Evolutionary conservation across 2,888 invertebrate species (phyloP).

Genomic region (Meghimatium bilineatum): DNA sequence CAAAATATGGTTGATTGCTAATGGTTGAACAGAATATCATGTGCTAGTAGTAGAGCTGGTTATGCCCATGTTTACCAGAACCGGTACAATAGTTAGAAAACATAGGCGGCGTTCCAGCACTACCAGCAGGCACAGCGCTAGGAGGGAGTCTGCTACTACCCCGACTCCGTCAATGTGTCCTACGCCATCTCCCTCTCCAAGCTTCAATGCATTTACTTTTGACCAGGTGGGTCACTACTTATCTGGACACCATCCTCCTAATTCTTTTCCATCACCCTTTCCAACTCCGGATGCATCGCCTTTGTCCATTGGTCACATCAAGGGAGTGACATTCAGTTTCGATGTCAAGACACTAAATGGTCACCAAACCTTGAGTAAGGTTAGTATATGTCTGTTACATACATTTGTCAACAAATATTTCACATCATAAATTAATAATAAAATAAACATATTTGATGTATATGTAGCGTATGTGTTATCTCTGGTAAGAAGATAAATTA

Average conservation of each 20-base stretch:
- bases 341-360: constrained; percentile 18
- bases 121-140: constrained; percentile 44
- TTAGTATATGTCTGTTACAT: not conserved
- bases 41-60: too few species aligned
- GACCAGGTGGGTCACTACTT: constrained; percentile 22
- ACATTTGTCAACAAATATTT: too few species aligned
- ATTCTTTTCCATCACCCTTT: constrained; percentile 23
- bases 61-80: constrained; percentile 52
- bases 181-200: constrained; percentile 31
- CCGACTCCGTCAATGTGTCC: constrained; percentile 35
- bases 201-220: not conserved
- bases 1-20: too few species aligned
- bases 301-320: constrained; percentile 1
- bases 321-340: constrained; percentile 34
- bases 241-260: constrained; percentile 27
- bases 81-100: constrained; percentile 53
- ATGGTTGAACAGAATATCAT: too few species aligned
- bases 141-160: constrained; percentile 44
- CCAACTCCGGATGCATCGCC: constrained; percentile 9
- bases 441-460: too few species aligned
- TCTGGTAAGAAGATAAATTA: too few species aligned
- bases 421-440: too few species aligned
- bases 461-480: too few species aligned
- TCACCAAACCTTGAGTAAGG: constrained; percentile 20
- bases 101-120: constrained; percentile 53